Conservation (phyloP, 2,888 invertebrate genomes). For the Drosophila emarginata region DNA sequence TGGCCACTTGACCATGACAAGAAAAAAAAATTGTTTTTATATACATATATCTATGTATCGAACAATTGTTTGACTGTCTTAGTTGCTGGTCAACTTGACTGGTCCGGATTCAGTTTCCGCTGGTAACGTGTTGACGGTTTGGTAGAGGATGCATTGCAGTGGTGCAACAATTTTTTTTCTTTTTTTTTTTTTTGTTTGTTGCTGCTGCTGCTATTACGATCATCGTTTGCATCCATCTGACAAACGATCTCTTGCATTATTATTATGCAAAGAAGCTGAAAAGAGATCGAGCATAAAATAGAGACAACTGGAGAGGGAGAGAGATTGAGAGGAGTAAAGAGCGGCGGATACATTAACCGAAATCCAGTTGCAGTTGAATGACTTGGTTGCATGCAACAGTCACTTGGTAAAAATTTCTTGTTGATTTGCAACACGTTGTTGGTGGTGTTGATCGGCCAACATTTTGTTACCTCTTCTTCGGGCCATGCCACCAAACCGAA, state of each 20-base stretch:
- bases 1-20: constrained; percentile 75
- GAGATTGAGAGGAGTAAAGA: background rate
- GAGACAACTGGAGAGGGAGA: constrained; percentile 18
- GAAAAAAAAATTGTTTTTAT: constrained; percentile 27
- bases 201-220: constrained; percentile 47
- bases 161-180: constrained; percentile 34
- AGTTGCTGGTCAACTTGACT: background rate
- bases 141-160: constrained; percentile 13
- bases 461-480: constrained; percentile 12
- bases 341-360: constrained; percentile 68
- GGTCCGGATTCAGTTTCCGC: constrained; percentile 50
- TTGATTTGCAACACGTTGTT: constrained; percentile 56
- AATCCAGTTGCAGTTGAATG: constrained; percentile 77
- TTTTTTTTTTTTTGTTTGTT: constrained; percentile 12
- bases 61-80: constrained; percentile 24
- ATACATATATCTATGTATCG: constrained; percentile 28
- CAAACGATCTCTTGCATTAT: constrained; percentile 57
- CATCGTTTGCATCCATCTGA: constrained; percentile 39
- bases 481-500: constrained; percentile 25
- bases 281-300: constrained; percentile 13
- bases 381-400: constrained; percentile 60
- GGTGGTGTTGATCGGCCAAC: constrained; percentile 1
- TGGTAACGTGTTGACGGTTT: constrained; percentile 19
- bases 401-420: constrained; percentile 51
- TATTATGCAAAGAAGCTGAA: constrained; percentile 71